phyloP scores from a whole-genome alignment of 1,140 invertebrate genomes.

The Pseudobourletiella spinata region DNA sequence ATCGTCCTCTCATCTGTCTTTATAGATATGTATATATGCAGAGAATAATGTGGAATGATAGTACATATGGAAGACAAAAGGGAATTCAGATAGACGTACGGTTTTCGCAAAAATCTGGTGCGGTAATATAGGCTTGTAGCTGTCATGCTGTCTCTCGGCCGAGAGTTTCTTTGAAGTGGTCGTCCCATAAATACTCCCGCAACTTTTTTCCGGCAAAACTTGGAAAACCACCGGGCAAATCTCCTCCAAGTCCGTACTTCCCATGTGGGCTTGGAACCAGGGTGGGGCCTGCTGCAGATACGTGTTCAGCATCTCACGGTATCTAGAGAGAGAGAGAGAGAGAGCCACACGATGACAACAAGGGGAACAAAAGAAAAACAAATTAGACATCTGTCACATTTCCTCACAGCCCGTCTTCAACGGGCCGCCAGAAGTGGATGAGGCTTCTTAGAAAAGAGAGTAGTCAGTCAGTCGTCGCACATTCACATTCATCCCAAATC shows the following conservation, averaged over 20 bases:
- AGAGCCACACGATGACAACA: no score
- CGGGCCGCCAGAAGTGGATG: no score
- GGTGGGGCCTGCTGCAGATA: constrained; percentile 27
- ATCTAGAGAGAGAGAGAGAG: constrained; percentile 19
- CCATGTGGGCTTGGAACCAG: constrained; percentile 31
- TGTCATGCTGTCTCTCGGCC: constrained; percentile 20
- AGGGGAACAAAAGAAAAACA: constrained; percentile 7
- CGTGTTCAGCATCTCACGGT: constrained; percentile 34
- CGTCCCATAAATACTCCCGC: constrained; percentile 31
- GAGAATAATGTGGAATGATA: no score
- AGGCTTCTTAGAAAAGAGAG: no score
- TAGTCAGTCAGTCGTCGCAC: no score
- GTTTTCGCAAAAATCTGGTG: constrained; percentile 35
- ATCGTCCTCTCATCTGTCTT: no score
- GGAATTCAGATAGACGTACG: constrained; percentile 16
- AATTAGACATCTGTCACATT: neutral
- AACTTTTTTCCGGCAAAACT: constrained; percentile 25
- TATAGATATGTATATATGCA: no score
- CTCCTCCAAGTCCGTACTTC: constrained; percentile 31
- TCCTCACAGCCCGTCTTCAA: no score
- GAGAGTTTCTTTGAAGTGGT: constrained; percentile 22
- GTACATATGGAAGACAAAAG: neutral
- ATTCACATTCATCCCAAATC: no score
- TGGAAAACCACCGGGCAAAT: constrained; percentile 33
- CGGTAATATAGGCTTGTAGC: constrained; percentile 27